Base-by-base conservation (phyloP, 2,113 vertebrate species). In the Sceloporus undulatus region DNA sequence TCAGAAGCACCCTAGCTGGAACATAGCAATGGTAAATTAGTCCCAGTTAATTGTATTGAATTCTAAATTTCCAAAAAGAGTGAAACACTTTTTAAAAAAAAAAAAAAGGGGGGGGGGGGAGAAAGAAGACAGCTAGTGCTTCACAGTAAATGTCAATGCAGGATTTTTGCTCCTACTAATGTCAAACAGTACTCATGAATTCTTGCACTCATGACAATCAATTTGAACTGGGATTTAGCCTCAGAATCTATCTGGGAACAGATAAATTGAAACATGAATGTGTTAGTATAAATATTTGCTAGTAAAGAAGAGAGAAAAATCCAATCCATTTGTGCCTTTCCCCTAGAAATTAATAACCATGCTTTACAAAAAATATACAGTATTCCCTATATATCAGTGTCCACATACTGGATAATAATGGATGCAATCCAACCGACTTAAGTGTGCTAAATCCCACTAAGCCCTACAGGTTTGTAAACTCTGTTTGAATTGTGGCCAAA, bases 31-130 rank as follows among this genome's bases (percentile, higher is more conserved):
- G 14, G 80, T 83, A 59, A 88, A 77, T 88, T 88, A 88, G 73
- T 68, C 42, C 29, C 59, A 66, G 71, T 68, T 83, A 88, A 88
- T 88, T 83, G 56, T 83, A 82, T 66, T 83, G 80, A 83, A 83
- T 83, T 83, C 80, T 77, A 76, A 52, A 83, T 83, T 88, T 87
- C 73, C 71, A 74, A 75, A 87, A 82, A 29, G 38, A 76, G 79
- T 11, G 27, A 66, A 75, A 75, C 38, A 38, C 40, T 52, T 13
- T 25, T 34, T 34, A 1, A 34, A 34, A 34, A 75, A n/a, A n/a
- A 82, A 34, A n/a, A 38, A 8, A 29, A 18, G 25, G n/a, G 25
- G 16, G 25, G 9, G 29, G 23, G 3, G 25, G 13, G 4, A 59
- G 38, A 68, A n/a, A n/a, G 29, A 59, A n/a, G 1, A 13, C 54